Base-by-base conservation (phyloP, 2,113 vertebrate species). In the Sclerurus mexicanus region DNA sequence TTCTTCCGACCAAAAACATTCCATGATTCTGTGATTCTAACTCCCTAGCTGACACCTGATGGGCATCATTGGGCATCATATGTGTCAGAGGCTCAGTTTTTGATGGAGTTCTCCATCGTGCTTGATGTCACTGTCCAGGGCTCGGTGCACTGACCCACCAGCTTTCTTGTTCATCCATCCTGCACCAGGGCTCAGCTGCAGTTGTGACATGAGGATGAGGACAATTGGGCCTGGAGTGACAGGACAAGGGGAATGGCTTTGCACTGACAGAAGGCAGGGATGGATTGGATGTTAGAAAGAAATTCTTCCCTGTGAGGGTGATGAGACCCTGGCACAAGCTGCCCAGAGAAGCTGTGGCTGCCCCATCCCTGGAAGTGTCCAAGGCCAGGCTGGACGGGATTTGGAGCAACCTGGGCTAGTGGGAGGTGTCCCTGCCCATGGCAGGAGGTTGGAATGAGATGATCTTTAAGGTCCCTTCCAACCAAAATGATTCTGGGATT, bases 321-420 rank as follows among this genome's bases (percentile, higher is more conserved):
- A 16, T 0, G 24, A 60, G 15, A 2, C 12, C 23, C 46, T 52
- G 33, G 47, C 24, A 40, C 25, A 35, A 11, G 11, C 0, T 31
- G 30, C 11, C 14, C 35, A 20, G 63, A 23, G 63, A 31, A 69
- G 30, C 63, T 89, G 71, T 35, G 63, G 25, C 71, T 33, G 30
- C 28, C 14, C 7, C 40, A 55, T 47, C 30, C 47, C 71, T 69
- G 71, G 17, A 8, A 83, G 30, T 47, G 20, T 47, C 10, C 62
- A 40, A 40, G 7, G 1, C 16, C 11, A 31, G 7, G 14, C 0
- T 62, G 78, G 23, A 39, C 0, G 0, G 39, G 39, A 4, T 16
- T 83, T 62, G 62, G 30, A 76, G 17, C 25, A 55, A 3, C 21
- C 25, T 76, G 71, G 30, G 20, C 2, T 6, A 44, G 30, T 69